Conservation (phyloP, 1,140 invertebrate genomes). For the Polypedilum pembai region DNA sequence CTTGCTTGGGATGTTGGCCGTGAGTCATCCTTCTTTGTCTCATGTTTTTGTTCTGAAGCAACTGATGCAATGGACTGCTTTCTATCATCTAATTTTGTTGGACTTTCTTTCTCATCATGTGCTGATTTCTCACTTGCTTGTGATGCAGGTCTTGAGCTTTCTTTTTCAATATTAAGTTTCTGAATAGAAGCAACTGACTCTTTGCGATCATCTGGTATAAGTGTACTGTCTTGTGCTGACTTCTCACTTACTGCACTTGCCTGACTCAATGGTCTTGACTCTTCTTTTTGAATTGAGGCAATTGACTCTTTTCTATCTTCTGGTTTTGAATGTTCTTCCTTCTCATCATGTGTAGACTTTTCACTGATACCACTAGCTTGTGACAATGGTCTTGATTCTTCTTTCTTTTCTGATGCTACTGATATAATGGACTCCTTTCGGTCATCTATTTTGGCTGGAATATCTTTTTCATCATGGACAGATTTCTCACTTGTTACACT, state of each 20-base stretch:
- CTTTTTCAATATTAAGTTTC: background rate
- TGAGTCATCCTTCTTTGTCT: constrained; percentile 11
- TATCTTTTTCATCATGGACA: background rate
- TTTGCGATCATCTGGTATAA: background rate
- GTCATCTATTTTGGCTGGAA: constrained; percentile 4
- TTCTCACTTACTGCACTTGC: constrained; percentile 31
- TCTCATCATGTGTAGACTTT: background rate
- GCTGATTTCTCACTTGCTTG: too few relatives aligned
- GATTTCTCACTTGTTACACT: too few relatives aligned
- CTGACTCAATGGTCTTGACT: constrained; percentile 32
- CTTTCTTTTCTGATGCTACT: background rate
- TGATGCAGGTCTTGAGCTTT: background rate
- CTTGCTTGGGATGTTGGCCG: background rate
- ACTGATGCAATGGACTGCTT: background rate
- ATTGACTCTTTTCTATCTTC: too few relatives aligned
- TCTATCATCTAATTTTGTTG: background rate
- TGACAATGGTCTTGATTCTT: constrained; percentile 13
- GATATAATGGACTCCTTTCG: background rate
- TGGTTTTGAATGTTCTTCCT: background rate
- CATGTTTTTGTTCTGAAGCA: too few relatives aligned
- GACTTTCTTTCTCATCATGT: background rate
- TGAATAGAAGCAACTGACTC: background rate
- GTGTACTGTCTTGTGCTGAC: background rate
- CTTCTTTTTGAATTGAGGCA: too few relatives aligned
- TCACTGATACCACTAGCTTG: background rate